Conservation (phyloP, 1,140 invertebrate species). For the Parapsyche elsis region DNA sequence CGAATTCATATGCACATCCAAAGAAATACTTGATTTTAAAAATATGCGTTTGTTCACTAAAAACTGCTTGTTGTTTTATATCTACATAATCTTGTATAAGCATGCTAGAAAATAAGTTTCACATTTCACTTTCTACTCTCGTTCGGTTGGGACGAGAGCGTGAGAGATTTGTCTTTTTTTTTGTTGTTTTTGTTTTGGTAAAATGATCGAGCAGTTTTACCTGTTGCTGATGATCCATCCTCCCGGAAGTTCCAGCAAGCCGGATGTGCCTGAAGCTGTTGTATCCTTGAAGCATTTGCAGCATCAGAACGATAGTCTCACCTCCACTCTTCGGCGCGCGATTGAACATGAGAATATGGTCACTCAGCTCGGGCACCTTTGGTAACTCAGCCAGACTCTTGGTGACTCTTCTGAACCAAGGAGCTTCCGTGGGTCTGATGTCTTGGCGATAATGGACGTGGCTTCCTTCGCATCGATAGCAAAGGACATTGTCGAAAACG, state of each 20-base stretch:
- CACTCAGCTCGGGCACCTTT: conserved; percentile 65
- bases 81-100: background rate
- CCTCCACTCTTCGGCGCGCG: conserved; percentile 73
- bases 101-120: background rate
- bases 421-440: background rate
- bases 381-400: conserved; percentile 69
- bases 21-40: too few relatives aligned
- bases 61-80: background rate
- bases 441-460: background rate
- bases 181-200: too few relatives aligned
- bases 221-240: conserved; percentile 32
- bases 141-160: background rate
- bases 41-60: background rate
- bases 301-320: conserved; percentile 73
- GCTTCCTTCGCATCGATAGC: background rate
- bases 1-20: too few relatives aligned
- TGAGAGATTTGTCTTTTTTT: background rate
- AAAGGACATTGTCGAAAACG: conserved; percentile 42
- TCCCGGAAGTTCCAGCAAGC: conserved; percentile 58
- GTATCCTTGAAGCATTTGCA: conserved; percentile 70
- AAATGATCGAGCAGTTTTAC: conserved; percentile 11
- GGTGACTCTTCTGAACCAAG: conserved; percentile 62
- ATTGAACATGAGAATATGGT: conserved; percentile 73
- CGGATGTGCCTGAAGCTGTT: conserved; percentile 71
- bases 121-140: conserved; percentile 29